A percentile compares a stretch with the other conserved stretches of the same genome.
phyloP scores from a whole-genome alignment of 2,113 vertebrate species.

The Alaudala cheleensis region DNA sequence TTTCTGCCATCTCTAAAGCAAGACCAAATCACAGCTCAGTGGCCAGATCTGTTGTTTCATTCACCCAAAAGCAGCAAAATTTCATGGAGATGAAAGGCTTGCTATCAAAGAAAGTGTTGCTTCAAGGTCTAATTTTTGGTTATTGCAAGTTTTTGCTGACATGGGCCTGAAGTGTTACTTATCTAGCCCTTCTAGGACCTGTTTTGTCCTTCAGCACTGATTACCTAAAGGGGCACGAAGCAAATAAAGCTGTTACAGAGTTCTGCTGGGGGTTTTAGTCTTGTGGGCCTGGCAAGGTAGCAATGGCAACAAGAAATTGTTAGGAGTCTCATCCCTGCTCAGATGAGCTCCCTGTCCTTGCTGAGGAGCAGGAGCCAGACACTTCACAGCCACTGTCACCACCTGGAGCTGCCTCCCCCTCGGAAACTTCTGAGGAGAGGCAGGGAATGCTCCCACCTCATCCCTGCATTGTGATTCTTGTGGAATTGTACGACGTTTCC shows the following conservation, averaged over 20 bases:
- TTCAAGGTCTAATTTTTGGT: not conserved
- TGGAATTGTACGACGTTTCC: accelerated
- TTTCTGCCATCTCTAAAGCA: not conserved
- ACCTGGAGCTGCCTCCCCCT: not conserved
- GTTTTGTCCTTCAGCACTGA: not conserved
- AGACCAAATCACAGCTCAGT: not conserved
- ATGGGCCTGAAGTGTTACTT: not conserved
- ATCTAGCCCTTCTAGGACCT: not conserved
- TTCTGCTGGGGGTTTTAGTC: not conserved
- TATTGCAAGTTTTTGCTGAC: not conserved
- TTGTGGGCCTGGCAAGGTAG: not conserved
- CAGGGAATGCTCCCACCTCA: accelerated
- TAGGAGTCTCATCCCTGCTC: not conserved
- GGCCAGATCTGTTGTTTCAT: not conserved
- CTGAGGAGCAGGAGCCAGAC: not conserved
- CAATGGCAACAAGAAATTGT: not conserved
- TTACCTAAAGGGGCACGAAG: not conserved
- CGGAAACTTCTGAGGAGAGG: not conserved
- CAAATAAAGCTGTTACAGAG: not conserved
- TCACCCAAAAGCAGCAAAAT: not conserved
- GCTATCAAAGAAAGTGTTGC: not conserved
- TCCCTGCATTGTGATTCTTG: not conserved
- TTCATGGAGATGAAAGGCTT: not conserved
- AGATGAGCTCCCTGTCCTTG: not conserved
- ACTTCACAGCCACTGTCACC: not conserved